Base-by-base conservation (phyloP, 2,113 vertebrate genomes). In the Macrotis lagotis region DNA sequence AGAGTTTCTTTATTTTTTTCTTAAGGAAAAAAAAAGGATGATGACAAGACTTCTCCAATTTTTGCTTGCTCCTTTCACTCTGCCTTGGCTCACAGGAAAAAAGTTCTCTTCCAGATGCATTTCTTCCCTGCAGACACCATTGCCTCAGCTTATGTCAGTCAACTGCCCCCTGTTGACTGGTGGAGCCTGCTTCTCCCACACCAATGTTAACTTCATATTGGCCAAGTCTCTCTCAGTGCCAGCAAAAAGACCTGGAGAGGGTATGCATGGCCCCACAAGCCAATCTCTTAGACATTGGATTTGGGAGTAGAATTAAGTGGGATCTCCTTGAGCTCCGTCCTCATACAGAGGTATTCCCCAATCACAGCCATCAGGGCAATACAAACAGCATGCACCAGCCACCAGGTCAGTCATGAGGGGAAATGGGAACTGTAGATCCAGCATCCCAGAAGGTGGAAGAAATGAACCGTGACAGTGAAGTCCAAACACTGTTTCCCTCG, bases 401-500 rank as follows among this genome's bases (percentile, higher is more conserved):
- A 99, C 99, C 99, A 99, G 11, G 99, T 99, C 96, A 99, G 98
- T 48, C 99, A 97, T 0, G 98, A 98, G 22, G 99, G 99, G 53
- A 99, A 98, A 92, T 98, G 99, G 0, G 99, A 97, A 88, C 99
- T 99, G 97, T 99, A 99, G 97, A 99, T 98, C 99, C 99, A 99
- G 98, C 99, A 99, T 98, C 99, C 99, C 89, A 99, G 98, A 92
- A 99, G 98, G 96, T 99, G 99, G 98, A 99, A 99, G 98, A 99
- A 99, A 98, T 99, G 99, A 49, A 99, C 99, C 0, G 99, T 99
- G 96, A 99, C 99, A 0, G 99, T 99, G 98, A 99, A 99, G 98
- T 99, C 99, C 98, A 99, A 98, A 97, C 99, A 99, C 98, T 99
- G 99, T 97, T 99, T 99, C 96, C 99, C 99, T 91, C 99, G 98